phyloP scores from a whole-genome alignment of 1,140 invertebrate species.

The Aphelinus certus region DNA sequence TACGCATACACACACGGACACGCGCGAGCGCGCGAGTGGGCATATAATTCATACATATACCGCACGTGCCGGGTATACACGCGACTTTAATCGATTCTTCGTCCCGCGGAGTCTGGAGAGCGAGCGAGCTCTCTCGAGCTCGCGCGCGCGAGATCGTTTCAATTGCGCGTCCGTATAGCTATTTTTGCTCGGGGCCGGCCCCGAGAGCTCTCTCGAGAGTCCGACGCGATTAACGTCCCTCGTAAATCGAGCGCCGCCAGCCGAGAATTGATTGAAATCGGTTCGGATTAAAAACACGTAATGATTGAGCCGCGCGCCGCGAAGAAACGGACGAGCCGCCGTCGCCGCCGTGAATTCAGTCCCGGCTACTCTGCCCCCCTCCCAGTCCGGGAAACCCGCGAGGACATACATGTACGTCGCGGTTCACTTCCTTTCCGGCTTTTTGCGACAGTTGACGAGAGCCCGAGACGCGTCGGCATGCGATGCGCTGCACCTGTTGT shows the following conservation, averaged over 20 bases:
- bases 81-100: conserved; percentile 21
- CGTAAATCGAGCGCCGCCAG: conserved; percentile 16
- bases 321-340: background rate
- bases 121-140: too few species aligned
- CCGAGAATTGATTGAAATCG: conserved; percentile 25
- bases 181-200: background rate
- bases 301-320: background rate
- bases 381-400: too few species aligned
- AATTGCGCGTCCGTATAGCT: background rate
- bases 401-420: background rate
- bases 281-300: conserved; percentile 13
- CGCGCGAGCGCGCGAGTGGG: too few species aligned
- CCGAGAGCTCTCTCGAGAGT: background rate
- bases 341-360: too few species aligned
- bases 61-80: too few species aligned
- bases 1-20: too few species aligned
- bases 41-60: background rate
- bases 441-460: too few species aligned
- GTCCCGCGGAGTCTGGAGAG: background rate
- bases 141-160: background rate
- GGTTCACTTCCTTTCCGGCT: too few species aligned
- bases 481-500: too few species aligned
- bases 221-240: conserved; percentile 17
- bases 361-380: too few species aligned
- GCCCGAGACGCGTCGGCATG: too few species aligned